These are phyloP conservation scores for Oreochromis aureus DNA, from an alignment of 2,113 vertebrate species.

Conservation along the genomic window DNA sequence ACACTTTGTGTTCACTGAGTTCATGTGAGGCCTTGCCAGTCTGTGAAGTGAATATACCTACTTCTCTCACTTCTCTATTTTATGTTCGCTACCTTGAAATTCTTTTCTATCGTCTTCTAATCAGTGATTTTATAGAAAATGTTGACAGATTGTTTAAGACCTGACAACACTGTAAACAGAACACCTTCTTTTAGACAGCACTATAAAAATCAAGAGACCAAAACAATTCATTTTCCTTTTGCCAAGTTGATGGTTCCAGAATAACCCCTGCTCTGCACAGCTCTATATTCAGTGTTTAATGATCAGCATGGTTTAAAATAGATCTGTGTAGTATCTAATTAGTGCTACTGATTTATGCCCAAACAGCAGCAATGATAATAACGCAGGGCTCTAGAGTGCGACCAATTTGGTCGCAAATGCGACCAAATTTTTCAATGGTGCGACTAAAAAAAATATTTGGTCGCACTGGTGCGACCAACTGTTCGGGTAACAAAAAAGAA, in stretches of 20 bases:
- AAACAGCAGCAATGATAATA: neutral
- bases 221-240: neutral
- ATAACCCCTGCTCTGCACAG: neutral
- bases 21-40: neutral
- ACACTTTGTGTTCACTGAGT: neutral
- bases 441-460: too few relatives aligned
- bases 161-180: neutral
- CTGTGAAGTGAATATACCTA: neutral
- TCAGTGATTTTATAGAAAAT: neutral
- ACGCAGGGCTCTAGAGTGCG: too few relatives aligned
- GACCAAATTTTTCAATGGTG: too few relatives aligned
- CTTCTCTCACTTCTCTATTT: neutral
- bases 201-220: neutral
- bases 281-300: neutral
- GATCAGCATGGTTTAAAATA: neutral
- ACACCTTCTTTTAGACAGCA: neutral
- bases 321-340: neutral
- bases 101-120: neutral
- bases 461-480: too few relatives aligned
- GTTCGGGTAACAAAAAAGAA: too few relatives aligned
- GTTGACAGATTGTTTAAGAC: neutral
- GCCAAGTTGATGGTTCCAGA: neutral
- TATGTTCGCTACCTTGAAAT: conserved; percentile 7
- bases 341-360: neutral
- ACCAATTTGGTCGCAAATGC: too few relatives aligned